Conservation (phyloP, 2,797 vertebrate species). For the Arnoldichthys spilopterus region DNA sequence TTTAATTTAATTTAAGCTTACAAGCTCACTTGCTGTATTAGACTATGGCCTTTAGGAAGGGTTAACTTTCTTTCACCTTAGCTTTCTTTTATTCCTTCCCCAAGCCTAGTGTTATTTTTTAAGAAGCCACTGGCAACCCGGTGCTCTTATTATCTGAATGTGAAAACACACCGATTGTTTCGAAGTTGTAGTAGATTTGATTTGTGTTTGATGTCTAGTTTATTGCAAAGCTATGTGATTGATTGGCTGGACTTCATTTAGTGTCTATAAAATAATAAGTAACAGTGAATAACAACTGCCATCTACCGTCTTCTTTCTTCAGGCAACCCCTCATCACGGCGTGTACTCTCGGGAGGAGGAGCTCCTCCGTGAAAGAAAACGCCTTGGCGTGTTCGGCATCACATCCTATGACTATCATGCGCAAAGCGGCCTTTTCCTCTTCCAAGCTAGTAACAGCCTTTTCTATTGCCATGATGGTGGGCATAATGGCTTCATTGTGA, state of each 20-base stretch:
- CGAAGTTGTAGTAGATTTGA: too few relatives aligned
- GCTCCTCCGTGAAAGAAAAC: constrained; percentile 91
- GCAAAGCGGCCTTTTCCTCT: constrained; percentile 94
- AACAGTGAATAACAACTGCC: constrained; percentile 8
- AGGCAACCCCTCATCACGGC: constrained; percentile 96
- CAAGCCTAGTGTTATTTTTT: too few relatives aligned
- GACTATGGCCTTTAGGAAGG: too few relatives aligned
- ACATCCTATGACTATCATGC: constrained; percentile 96
- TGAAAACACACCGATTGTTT: too few relatives aligned
- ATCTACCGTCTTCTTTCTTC: constrained; percentile 1
- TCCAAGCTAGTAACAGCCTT: constrained; percentile 98
- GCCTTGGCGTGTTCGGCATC: constrained; percentile 94
- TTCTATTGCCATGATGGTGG: constrained; percentile 96
- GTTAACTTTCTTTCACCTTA: too few relatives aligned
- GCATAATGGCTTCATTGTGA: constrained; percentile 94
- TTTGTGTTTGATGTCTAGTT: too few relatives aligned
- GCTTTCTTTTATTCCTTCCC: too few relatives aligned
- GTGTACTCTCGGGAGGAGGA: constrained; percentile 96
- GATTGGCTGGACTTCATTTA: background rate
- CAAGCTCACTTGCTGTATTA: too few relatives aligned
- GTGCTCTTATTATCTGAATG: too few relatives aligned
- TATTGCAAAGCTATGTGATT: background rate
- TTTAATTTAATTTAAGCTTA: too few relatives aligned
- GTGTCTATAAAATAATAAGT: background rate
- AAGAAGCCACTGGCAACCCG: too few relatives aligned